These are phyloP conservation scores for Chrysolina oricalcia DNA, from an alignment of 2,888 invertebrate species.

Conservation along the genomic window DNA sequence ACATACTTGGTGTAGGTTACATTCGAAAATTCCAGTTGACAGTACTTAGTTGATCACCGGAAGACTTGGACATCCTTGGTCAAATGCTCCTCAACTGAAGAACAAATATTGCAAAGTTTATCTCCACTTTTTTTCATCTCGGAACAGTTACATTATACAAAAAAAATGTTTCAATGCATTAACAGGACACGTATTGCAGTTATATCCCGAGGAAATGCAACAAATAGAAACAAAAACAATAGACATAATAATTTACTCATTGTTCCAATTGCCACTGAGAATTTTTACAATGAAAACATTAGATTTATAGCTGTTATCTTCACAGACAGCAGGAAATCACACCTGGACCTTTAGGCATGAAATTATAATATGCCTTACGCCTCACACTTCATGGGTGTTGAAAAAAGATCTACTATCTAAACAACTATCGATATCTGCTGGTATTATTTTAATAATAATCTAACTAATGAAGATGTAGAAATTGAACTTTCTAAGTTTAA, in stretches of 20 bases:
- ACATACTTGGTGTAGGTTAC: no score
- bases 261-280: conserved; percentile 49
- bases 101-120: neutral
- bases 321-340: conserved; percentile 50
- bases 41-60: no score
- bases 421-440: conserved; percentile 47
- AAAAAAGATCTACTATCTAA: conserved; percentile 46
- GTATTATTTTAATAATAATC: conserved; percentile 42
- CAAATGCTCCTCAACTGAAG: neutral
- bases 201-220: conserved; percentile 42
- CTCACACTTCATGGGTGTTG: conserved; percentile 42
- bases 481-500: conserved; percentile 41
- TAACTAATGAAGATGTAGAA: conserved; percentile 45
- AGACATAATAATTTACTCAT: conserved; percentile 47
- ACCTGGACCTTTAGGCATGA: conserved; percentile 47
- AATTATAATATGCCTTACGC: conserved; percentile 49
- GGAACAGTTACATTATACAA: conserved; percentile 11
- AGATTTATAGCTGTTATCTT: conserved; percentile 51
- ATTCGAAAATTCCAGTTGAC: no score
- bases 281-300: conserved; percentile 45
- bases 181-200: conserved; percentile 32
- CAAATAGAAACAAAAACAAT: conserved; percentile 49
- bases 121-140: neutral
- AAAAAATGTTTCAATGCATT: neutral
- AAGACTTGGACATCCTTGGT: no score